Evolutionary conservation across 2,797 vertebrate genomes (phyloP), one percentile per base, ranked within the genome.

Genomic region (Jordanella pulchra): DNA sequence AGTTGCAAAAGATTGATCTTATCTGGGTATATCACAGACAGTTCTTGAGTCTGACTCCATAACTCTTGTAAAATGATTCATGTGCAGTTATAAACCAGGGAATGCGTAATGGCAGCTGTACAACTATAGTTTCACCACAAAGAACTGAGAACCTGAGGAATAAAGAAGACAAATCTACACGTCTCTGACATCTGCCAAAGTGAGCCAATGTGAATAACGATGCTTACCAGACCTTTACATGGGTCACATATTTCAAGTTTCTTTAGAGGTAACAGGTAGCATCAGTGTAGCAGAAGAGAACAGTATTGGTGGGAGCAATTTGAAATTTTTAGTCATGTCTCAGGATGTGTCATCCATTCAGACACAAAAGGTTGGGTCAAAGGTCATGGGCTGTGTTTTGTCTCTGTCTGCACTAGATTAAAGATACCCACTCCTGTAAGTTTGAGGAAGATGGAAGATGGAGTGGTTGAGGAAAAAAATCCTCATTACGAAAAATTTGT

Each of bases 241-340:
- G 79, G 84, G 72, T 86, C 86, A 82, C 87, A 84, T 85, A 89
- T 84, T 86, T 88, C 79, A 80, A 85, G 72, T 86, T 77, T 85
- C 35, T 81, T 85, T 85, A 80, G 78, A 83, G 67, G 47, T 73
- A 2, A 61, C 58, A 61, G 58, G 58, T 60, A 60, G 56, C 70
- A 58, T 55, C 79, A 73, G 50, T 82, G 56, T 42, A 47, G 65
- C 15, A 58, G 21, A 65, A 48, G 21, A 6, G 21, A 30, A 28
- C 4, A 11, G 21, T 48, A 32, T 32, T 32, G 47, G 65, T n/a
- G 17, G 27, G 17, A 67, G 13, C 21, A 1, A 14, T 51, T 2
- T 18, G 25, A 28, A 21, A 3, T 23, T 87, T 78, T 53, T 84
- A 71, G 78, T 86, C 77, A 81, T 78, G 80, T 86, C 82, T 84